Percentiles rank a stretch among this genome's conserved stretches.
phyloP scores from a whole-genome alignment of 2,797 vertebrate species.

The Eidolon dupreanum region DNA sequence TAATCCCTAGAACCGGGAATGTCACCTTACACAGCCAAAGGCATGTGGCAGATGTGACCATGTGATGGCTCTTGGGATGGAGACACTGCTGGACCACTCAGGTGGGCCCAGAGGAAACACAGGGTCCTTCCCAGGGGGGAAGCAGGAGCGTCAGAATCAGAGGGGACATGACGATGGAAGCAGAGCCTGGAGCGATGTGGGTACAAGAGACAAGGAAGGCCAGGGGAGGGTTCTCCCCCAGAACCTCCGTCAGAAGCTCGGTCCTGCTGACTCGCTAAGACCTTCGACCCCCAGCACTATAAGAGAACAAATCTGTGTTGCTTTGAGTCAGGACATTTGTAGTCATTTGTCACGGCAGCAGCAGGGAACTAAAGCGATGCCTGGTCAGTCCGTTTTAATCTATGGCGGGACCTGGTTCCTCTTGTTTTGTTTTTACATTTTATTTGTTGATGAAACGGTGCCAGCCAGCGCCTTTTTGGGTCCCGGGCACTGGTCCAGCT shows the following conservation, averaged over 20 bases:
- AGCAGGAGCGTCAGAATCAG: background rate
- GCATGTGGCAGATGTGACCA: background rate
- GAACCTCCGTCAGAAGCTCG: no score
- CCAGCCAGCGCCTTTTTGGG: no score
- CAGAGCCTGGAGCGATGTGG: background rate
- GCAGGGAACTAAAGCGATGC: background rate
- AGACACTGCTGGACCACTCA: no score
- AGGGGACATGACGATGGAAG: background rate
- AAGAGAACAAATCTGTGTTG: background rate
- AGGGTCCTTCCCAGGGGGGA: background rate
- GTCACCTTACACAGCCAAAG: background rate
- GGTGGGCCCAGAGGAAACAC: background rate
- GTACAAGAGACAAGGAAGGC: background rate
- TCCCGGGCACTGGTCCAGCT: no score
- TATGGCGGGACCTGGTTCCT: background rate
- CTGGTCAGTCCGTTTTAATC: background rate
- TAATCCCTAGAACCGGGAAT: background rate
- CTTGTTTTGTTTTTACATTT: background rate
- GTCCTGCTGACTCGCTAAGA: background rate
- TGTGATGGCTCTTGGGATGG: background rate
- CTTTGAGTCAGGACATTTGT: background rate
- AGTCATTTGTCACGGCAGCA: background rate
- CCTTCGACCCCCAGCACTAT: background rate
- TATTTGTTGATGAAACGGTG: background rate
- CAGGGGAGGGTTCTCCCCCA: accelerated